Percentiles rank a stretch among this genome's conserved stretches.
Conservation (phyloP, 1,140 invertebrate genomes). For the Temnothorax curvispinosus region DNA sequence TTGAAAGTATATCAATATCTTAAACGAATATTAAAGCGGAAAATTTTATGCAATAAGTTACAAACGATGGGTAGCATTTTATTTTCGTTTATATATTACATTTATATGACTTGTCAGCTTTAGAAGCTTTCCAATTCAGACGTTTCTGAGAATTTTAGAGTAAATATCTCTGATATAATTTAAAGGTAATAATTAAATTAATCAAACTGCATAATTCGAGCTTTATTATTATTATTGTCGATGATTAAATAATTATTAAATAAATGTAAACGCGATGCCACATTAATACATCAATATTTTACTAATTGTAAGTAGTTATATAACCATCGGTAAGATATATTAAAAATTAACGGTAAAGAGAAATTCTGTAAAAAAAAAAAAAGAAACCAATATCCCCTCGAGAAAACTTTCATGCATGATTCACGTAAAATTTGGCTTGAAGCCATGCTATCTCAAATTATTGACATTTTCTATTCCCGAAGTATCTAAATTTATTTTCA, state of each 20-base stretch:
- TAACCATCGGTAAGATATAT: background rate
- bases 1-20: background rate
- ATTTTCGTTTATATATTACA: background rate
- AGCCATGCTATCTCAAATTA: background rate
- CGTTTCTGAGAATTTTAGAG: background rate
- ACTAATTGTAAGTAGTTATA: background rate
- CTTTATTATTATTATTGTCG: background rate
- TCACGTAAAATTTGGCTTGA: background rate
- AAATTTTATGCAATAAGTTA: background rate
- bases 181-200: background rate
- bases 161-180: background rate
- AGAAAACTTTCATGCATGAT: background rate
- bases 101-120: background rate
- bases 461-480: background rate
- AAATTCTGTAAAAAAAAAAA: background rate
- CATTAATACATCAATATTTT: slow-evolving; percentile 2
- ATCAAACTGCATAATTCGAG: background rate
- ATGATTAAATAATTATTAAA: background rate
- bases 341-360: background rate
- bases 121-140: background rate
- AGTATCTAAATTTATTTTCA: background rate
- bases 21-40: background rate
- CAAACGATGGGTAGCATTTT: background rate
- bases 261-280: background rate
- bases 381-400: too few relatives aligned